Evolutionary conservation across 2,888 invertebrate species (phyloP).

Genomic region (Thera obeliscata): DNA sequence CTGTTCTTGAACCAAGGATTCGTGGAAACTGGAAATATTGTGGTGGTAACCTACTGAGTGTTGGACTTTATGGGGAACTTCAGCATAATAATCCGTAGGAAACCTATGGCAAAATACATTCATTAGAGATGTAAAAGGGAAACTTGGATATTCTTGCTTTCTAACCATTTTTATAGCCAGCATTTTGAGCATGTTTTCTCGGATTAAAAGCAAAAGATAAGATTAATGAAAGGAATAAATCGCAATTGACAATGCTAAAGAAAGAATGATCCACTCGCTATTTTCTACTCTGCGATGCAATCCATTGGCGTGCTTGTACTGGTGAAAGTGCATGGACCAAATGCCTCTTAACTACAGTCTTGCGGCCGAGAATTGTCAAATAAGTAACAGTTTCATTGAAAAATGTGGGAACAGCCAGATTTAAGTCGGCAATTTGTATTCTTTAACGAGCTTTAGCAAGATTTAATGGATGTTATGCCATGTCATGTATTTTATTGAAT

Average conservation of each 20-base stretch:
- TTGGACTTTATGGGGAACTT: constrained; percentile 8
- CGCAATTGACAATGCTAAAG: constrained; percentile 46
- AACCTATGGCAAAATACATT: not conserved
- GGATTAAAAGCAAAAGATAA: too few species aligned
- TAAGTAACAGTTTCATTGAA: constrained; percentile 47
- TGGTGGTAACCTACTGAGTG: constrained; percentile 29
- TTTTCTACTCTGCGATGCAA: constrained; percentile 62
- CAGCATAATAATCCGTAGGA: constrained; percentile 1
- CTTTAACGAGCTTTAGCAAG: constrained; percentile 43
- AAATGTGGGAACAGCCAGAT: constrained; percentile 43
- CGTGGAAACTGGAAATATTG: constrained; percentile 55
- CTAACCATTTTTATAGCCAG: not conserved
- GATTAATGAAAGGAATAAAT: constrained; percentile 17
- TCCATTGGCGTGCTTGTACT: constrained; percentile 71
- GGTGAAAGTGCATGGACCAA: constrained; percentile 79
- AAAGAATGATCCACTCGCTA: constrained; percentile 52
- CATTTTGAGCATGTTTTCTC: not conserved
- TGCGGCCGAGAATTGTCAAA: constrained; percentile 53
- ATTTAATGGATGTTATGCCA: constrained; percentile 43
- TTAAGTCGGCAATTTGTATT: constrained; percentile 43
- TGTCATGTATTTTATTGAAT: constrained; percentile 35
- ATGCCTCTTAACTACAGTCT: constrained; percentile 58
- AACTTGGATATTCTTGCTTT: not conserved
- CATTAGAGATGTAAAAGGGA: not conserved
- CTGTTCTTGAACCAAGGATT: constrained; percentile 59